Conservation (phyloP, 2,797 vertebrate species). For the Leuciscus waleckii region DNA sequence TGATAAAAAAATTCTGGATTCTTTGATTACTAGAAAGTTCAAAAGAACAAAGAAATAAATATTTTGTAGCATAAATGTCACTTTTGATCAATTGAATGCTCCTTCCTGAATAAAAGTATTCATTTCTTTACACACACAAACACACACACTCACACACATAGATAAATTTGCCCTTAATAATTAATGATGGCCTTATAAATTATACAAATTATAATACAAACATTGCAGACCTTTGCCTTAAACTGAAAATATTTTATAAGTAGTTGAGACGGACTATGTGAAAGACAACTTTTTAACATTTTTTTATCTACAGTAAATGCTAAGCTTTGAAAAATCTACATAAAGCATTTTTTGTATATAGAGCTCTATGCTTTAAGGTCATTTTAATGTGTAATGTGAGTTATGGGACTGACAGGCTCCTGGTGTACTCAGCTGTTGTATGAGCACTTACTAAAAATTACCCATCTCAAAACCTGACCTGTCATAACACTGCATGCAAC, state of each 20-base stretch:
- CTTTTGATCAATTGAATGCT: not conserved
- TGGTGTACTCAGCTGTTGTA: slow-evolving; percentile 27
- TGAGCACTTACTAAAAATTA: slow-evolving; percentile 20
- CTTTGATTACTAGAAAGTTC: not conserved
- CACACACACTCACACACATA: no score
- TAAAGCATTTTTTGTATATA: not conserved
- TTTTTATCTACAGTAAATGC: not conserved
- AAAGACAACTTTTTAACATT: not conserved
- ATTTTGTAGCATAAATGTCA: not conserved
- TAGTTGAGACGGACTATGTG: not conserved
- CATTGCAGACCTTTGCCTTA: not conserved
- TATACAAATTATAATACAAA: not conserved
- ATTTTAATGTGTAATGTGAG: slow-evolving; percentile 4
- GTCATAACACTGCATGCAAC: slow-evolving; percentile 36
- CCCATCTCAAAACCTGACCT: slow-evolving; percentile 32
- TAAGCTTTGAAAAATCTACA: not conserved
- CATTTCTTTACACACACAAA: not conserved
- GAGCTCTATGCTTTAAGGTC: not conserved
- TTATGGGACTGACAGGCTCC: slow-evolving; percentile 17
- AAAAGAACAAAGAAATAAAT: not conserved
- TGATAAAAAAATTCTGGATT: not conserved
- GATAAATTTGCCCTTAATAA: no score
- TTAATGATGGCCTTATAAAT: no score
- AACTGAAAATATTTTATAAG: not conserved
- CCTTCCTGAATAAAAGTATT: not conserved